A percentile compares a stretch with the other conserved stretches of the same genome.
Evolutionary conservation across 2,888 invertebrate genomes (phyloP).

Genomic region (Acleris laterana): DNA sequence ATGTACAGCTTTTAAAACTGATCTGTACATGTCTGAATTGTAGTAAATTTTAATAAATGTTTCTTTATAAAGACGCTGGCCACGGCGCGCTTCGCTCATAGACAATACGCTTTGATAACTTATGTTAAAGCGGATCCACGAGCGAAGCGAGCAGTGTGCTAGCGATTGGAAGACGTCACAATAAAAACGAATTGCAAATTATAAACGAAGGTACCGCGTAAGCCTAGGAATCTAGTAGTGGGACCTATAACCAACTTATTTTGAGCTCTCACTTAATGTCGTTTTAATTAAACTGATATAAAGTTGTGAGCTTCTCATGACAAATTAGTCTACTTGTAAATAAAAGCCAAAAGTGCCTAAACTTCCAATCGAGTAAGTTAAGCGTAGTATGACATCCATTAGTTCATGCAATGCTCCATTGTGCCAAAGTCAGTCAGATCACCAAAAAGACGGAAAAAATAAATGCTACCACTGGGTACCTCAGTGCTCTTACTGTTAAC

Average conservation of each 20-base stretch:
- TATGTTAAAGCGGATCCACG: too few species aligned
- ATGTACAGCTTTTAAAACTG: conserved; percentile 17
- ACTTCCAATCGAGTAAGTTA: conserved; percentile 38
- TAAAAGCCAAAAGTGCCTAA: conserved; percentile 56
- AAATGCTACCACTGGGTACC: too few species aligned
- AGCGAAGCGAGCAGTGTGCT: too few species aligned
- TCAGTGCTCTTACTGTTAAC: too few species aligned
- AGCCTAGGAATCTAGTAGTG: too few species aligned
- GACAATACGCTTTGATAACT: too few species aligned
- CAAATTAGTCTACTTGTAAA: conserved; percentile 42
- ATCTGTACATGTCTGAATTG: not conserved
- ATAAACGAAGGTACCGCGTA: too few species aligned
- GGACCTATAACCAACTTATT: not conserved
- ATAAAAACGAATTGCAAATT: too few species aligned
- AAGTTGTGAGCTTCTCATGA: not conserved
- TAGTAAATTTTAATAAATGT: too few species aligned
- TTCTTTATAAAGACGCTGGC: too few species aligned
- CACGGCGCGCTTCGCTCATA: too few species aligned
- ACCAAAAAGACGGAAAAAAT: not conserved
- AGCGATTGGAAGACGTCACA: too few species aligned
- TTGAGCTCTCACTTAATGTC: not conserved
- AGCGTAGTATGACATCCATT: conserved; percentile 21
- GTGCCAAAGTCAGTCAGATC: conserved; percentile 46
- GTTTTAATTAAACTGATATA: not conserved
- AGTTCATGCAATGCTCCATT: conserved; percentile 36